Conservation (phyloP, 2,888 invertebrate genomes). For the Chrysolina americana region DNA sequence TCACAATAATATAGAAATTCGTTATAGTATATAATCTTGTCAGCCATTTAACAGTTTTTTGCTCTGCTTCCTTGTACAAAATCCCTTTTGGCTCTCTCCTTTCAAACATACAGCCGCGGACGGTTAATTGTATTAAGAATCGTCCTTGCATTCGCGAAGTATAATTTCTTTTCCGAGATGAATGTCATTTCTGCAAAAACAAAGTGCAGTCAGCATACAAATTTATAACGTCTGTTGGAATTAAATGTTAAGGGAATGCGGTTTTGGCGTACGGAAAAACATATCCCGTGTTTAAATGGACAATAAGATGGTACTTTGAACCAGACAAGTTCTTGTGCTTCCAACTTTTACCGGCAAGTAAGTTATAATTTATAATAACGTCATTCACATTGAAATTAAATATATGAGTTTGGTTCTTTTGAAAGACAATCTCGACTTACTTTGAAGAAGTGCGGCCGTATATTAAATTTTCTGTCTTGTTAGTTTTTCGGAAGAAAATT, state of each 20-base stretch:
- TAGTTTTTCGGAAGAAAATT: slow-evolving; percentile 25
- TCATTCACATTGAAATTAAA: slow-evolving; percentile 66
- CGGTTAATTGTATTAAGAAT: slow-evolving; percentile 10
- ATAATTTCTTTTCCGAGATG: slow-evolving; percentile 29
- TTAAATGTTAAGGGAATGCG: slow-evolving; percentile 66
- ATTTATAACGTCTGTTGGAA: slow-evolving; percentile 67
- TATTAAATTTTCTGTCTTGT: slow-evolving; percentile 38
- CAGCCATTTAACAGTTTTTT: no score
- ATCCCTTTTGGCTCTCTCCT: no score
- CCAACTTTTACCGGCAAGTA: slow-evolving; percentile 62
- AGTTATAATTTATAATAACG: slow-evolving; percentile 68
- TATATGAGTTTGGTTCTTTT: slow-evolving; percentile 51
- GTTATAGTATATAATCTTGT: no score
- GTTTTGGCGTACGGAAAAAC: slow-evolving; percentile 66
- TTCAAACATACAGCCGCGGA: background rate
- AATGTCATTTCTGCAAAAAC: slow-evolving; percentile 37
- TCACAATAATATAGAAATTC: no score
- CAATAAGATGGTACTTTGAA: slow-evolving; percentile 67
- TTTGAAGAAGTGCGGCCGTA: slow-evolving; percentile 31
- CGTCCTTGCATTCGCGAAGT: background rate
- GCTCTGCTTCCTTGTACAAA: no score
- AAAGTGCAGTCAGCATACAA: slow-evolving; percentile 58
- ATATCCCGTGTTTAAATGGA: slow-evolving; percentile 67
- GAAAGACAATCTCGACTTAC: slow-evolving; percentile 20
- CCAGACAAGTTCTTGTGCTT: slow-evolving; percentile 65